Percentiles rank a stretch among this genome's conserved stretches.
These are phyloP conservation scores for Drosophila lacicola DNA, from an alignment of 2,888 invertebrate species.

Conservation along the genomic window DNA sequence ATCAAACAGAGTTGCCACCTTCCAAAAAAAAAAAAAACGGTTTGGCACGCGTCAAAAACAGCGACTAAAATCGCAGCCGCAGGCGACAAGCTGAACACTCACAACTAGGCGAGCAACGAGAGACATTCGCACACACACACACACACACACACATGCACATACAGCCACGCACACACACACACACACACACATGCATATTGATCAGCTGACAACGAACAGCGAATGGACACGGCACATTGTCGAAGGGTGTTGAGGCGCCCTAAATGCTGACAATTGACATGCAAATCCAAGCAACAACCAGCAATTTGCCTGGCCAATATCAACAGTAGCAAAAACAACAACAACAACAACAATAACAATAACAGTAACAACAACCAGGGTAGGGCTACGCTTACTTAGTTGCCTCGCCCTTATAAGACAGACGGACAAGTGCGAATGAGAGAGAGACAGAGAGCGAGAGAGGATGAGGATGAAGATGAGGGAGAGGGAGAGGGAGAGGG, in stretches of 20 bases:
- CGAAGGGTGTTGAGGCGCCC: slow-evolving; percentile 22
- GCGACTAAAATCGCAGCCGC: slow-evolving; percentile 16
- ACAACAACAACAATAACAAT: not conserved
- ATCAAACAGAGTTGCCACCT: slow-evolving; percentile 41
- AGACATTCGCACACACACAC: slow-evolving; percentile 8
- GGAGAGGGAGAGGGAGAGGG: not conserved
- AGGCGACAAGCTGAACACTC: slow-evolving; percentile 1
- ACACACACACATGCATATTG: not conserved
- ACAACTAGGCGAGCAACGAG: not conserved
- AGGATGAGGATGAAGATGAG: not conserved
- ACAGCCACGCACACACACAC: not conserved
- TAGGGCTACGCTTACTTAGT: slow-evolving; percentile 13
- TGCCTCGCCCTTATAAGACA: slow-evolving; percentile 8
- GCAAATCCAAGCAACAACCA: slow-evolving; percentile 58
- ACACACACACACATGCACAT: not conserved
- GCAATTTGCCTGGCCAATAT: slow-evolving; percentile 57
- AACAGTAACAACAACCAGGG: not conserved
- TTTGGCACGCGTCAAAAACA: slow-evolving; percentile 47
- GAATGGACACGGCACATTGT: slow-evolving; percentile 22
- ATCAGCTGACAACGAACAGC: slow-evolving; percentile 8
- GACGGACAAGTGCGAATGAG: not conserved
- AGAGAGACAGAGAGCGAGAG: not conserved
- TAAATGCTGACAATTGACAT: slow-evolving; percentile 72
- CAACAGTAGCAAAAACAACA: slow-evolving; percentile 8
- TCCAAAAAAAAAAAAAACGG: slow-evolving; percentile 13